phyloP scores from a whole-genome alignment of 2,113 vertebrate species.

The Cricetomys ansorgei region DNA sequence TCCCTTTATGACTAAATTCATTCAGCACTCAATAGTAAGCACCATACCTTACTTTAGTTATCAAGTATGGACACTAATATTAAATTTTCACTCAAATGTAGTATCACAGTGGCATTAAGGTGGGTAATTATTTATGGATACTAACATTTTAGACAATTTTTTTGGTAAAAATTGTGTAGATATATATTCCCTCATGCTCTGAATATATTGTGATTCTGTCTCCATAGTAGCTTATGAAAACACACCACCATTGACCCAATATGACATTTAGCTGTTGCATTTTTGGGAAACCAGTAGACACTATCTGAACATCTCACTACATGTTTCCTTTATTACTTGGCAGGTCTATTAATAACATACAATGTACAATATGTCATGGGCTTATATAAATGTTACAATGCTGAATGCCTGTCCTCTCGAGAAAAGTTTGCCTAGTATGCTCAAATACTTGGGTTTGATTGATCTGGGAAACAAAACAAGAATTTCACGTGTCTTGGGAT shows the following conservation, averaged over 20 bases:
- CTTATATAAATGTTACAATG: neutral
- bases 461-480: neutral
- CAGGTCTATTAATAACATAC: neutral
- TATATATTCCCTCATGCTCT: neutral
- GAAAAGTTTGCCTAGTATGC: neutral
- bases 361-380: neutral
- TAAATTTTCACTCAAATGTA: slow-evolving; percentile 1
- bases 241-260: neutral
- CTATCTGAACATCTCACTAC: neutral
- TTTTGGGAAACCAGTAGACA: neutral
- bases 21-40: neutral
- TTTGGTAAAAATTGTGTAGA: neutral
- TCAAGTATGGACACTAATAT: neutral
- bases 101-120: neutral
- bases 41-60: neutral
- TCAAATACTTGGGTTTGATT: neutral
- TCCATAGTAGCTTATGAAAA: neutral
- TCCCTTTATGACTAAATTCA: slow-evolving; percentile 23
- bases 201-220: neutral
- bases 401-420: neutral
- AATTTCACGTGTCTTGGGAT: neutral
- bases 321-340: neutral
- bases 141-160: neutral
- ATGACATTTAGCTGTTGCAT: neutral
- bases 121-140: neutral